phyloP scores from a whole-genome alignment of 1,140 invertebrate species.

The Harpegnathos saltator region DNA sequence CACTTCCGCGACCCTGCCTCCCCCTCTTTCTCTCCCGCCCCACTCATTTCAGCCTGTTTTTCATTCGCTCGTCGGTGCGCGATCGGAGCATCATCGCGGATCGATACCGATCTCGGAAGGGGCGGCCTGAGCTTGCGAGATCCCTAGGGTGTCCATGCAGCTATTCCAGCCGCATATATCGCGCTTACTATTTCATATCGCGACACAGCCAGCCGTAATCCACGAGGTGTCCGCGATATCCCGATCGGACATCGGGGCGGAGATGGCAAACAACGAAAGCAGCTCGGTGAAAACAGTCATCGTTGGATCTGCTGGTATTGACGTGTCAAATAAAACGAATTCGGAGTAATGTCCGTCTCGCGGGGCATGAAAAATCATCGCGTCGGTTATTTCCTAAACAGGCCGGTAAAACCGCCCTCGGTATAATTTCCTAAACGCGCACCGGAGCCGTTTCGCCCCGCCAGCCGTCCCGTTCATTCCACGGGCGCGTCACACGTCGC shows the following conservation, averaged over 20 bases:
- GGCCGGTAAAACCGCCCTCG: neutral
- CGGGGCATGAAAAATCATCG: conserved; percentile 20
- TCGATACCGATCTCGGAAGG: neutral
- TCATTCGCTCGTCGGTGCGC: conserved; percentile 2
- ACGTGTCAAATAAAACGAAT: conserved; percentile 30
- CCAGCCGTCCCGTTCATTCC: neutral
- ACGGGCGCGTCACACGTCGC: conserved; percentile 2
- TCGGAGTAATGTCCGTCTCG: conserved; percentile 4
- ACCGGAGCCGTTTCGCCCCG: neutral
- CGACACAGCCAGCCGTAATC: too few species aligned
- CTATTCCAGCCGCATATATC: too few species aligned
- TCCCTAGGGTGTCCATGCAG: too few species aligned
- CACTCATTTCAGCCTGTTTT: conserved; percentile 1
- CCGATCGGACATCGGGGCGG: neutral
- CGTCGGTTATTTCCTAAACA: conserved; percentile 16
- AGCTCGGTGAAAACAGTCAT: too few species aligned
- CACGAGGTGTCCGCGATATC: too few species aligned
- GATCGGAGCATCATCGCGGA: conserved; percentile 2
- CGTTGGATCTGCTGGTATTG: conserved; percentile 25
- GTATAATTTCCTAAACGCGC: conserved; percentile 46
- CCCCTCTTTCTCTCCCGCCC: neutral
- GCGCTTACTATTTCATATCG: too few species aligned
- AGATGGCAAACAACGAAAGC: too few species aligned
- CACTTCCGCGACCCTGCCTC: conserved; percentile 58
- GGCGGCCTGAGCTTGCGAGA: neutral